These are phyloP conservation scores for Harpalus rubripes DNA, from an alignment of 2,888 invertebrate species.

Conservation along the genomic window DNA sequence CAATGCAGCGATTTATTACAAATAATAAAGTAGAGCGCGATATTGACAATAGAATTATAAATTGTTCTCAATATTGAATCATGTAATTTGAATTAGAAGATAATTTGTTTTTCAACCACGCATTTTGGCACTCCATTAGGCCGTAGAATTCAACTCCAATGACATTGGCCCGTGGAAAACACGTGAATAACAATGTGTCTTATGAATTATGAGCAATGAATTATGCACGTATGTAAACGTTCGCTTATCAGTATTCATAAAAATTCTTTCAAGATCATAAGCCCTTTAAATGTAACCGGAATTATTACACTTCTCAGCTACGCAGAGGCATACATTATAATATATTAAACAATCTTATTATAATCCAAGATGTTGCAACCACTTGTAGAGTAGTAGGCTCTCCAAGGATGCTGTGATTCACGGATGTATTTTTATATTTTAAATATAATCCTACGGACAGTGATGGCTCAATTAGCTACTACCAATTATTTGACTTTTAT, in stretches of 20 bases:
- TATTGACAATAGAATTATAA: conserved; percentile 40
- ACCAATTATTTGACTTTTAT: neutral
- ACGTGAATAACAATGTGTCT: conserved; percentile 45
- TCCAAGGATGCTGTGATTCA: neutral
- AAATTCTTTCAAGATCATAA: conserved; percentile 53
- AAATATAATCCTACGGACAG: conserved; percentile 2
- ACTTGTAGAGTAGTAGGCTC: neutral
- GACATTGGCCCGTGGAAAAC: conserved; percentile 48
- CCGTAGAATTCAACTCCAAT: conserved; percentile 22
- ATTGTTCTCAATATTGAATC: conserved; percentile 14
- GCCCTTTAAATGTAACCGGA: conserved; percentile 55
- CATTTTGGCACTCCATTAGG: conserved; percentile 15
- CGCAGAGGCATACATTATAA: conserved; percentile 32
- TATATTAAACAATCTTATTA: conserved; percentile 24
- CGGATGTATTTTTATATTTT: conserved; percentile 29
- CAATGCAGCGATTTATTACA: neutral
- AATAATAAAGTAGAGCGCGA: conserved; percentile 13
- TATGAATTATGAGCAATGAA: conserved; percentile 49
- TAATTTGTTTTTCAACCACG: conserved; percentile 42
- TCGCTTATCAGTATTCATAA: conserved; percentile 55
- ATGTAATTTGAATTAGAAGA: conserved; percentile 32
- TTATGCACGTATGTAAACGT: conserved; percentile 57
- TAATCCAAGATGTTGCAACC: neutral
- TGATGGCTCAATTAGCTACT: neutral
- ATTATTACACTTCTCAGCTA: conserved; percentile 24